Evolutionary conservation across 1,140 invertebrate species (phyloP).

Genomic region (Aphidius gifuensis): DNA sequence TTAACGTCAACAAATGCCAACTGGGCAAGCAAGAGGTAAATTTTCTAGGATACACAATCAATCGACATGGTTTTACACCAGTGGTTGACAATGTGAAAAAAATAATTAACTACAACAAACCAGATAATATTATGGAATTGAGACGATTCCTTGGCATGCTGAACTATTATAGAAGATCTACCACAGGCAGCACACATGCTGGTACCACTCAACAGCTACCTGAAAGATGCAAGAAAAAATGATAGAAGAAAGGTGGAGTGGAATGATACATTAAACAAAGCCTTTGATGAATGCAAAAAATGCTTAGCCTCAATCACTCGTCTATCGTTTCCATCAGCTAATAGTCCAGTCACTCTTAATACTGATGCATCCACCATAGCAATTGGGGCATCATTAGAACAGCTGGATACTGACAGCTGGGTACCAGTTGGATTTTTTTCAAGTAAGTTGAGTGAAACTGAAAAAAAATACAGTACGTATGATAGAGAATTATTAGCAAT

Average conservation of each 20-base stretch:
- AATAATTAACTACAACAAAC: constrained; percentile 32
- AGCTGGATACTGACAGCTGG: constrained; percentile 24
- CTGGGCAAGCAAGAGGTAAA: constrained; percentile 9
- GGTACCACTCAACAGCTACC: constrained; percentile 26
- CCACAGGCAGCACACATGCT: constrained; percentile 33
- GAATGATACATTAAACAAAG: constrained; percentile 31
- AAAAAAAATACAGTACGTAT: constrained; percentile 25
- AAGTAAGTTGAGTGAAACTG: constrained; percentile 20
- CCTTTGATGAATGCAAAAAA: constrained; percentile 47
- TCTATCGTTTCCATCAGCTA: not conserved
- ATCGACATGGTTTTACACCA: constrained; percentile 36
- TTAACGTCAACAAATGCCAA: constrained; percentile 11
- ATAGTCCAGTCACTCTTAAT: constrained; percentile 1
- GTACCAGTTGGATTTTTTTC: constrained; percentile 31
- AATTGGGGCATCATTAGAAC: constrained; percentile 28
- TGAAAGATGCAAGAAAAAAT: constrained; percentile 32
- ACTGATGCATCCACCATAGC: constrained; percentile 27
- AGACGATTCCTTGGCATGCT: constrained; percentile 48
- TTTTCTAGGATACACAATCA: constrained; percentile 38
- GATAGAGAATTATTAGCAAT: constrained; percentile 31
- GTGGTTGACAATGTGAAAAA: constrained; percentile 7
- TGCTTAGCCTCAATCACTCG: constrained; percentile 31
- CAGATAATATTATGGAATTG: constrained; percentile 36
- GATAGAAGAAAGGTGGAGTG: constrained; percentile 38
- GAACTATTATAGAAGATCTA: constrained; percentile 42